A percentile compares a stretch with the other conserved stretches of the same genome.
Conservation (phyloP, 2,888 invertebrate genomes). For the Chloroclysta siterata region DNA sequence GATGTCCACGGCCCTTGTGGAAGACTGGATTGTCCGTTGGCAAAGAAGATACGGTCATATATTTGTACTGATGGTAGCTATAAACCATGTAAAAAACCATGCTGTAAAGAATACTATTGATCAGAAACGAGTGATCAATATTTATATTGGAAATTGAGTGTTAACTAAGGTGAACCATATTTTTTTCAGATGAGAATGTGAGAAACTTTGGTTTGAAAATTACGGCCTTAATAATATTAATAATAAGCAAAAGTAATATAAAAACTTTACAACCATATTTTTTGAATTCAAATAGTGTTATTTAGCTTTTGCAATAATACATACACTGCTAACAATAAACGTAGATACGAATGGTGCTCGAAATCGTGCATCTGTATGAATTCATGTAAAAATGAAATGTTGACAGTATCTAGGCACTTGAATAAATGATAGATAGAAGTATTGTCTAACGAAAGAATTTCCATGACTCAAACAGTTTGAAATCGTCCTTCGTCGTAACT, state of each 20-base stretch:
- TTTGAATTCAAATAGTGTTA: not conserved
- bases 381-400: too few relatives aligned
- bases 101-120: conserved; percentile 70
- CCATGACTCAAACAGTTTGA: not conserved
- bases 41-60: conserved; percentile 70
- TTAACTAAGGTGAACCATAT: not conserved
- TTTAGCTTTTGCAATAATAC: not conserved
- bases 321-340: not conserved
- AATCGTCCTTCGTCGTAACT: conserved; percentile 4
- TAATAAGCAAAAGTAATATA: conserved; percentile 12
- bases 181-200: not conserved
- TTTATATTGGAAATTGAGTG: not conserved
- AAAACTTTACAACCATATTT: conserved; percentile 15
- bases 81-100: conserved; percentile 76
- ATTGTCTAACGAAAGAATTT: not conserved
- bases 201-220: conserved; percentile 6
- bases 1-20: conserved; percentile 80
- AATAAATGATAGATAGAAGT: not conserved
- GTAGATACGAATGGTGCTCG: too few relatives aligned
- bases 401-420: too few relatives aligned
- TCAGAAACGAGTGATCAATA: not conserved
- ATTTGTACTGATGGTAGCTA: conserved; percentile 73
- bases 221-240: not conserved
- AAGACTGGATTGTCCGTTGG: conserved; percentile 76
- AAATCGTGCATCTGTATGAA: too few relatives aligned